phyloP scores from a whole-genome alignment of 2,113 vertebrate genomes.

The Notothenia coriiceps region DNA sequence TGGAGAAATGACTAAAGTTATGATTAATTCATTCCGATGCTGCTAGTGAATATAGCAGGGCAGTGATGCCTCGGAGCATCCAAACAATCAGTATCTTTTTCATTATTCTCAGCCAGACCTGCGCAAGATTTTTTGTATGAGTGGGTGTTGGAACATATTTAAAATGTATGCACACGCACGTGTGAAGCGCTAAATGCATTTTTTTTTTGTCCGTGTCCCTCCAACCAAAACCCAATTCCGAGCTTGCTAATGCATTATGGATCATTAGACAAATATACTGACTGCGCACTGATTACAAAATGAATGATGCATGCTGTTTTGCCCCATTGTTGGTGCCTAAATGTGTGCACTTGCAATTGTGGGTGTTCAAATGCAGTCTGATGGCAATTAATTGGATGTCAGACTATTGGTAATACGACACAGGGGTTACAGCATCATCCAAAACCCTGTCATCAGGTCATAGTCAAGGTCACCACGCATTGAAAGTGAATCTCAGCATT shows the following conservation, averaged over 20 bases:
- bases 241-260: constrained; percentile 62
- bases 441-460: constrained; percentile 23
- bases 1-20: constrained; percentile 52
- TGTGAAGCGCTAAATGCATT: constrained; percentile 43
- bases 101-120: constrained; percentile 50
- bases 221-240: constrained; percentile 50
- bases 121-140: constrained; percentile 16
- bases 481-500: background rate
- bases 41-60: constrained; percentile 41
- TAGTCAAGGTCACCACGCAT: constrained; percentile 28
- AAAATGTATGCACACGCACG: constrained; percentile 22
- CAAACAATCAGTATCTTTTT: constrained; percentile 41
- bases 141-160: constrained; percentile 34
- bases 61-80: constrained; percentile 39
- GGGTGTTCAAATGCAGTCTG: constrained; percentile 25
- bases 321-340: constrained; percentile 11
- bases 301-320: constrained; percentile 62
- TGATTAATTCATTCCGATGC: constrained; percentile 63
- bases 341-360: constrained; percentile 13
- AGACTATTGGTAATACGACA: constrained; percentile 55
- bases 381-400: constrained; percentile 40
- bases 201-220: constrained; percentile 25
- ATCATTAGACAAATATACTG: constrained; percentile 74
- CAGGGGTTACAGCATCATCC: constrained; percentile 43
- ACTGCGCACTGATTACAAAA: constrained; percentile 62